Evolutionary conservation across 2,888 invertebrate genomes (phyloP).

Genomic region (Lymantria dispar): DNA sequence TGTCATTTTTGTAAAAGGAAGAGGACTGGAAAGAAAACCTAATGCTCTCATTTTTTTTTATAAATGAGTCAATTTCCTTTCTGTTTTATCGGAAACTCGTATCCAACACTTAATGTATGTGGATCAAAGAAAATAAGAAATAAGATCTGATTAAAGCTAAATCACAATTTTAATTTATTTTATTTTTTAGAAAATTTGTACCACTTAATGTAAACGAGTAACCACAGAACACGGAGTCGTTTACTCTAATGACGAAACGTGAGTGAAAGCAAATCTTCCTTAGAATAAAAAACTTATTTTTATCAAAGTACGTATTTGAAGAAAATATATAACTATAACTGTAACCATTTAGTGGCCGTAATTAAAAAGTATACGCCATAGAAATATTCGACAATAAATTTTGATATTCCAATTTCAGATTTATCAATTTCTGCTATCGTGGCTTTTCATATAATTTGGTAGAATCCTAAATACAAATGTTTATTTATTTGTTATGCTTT

Average conservation of each 20-base stretch:
- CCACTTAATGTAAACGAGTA: constrained; percentile 42
- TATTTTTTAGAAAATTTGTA: constrained; percentile 32
- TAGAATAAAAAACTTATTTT: constrained; percentile 19
- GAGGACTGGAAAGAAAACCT: no score
- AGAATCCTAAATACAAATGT: no score
- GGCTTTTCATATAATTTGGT: no score
- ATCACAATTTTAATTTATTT: constrained; percentile 12
- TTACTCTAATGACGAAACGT: constrained; percentile 64
- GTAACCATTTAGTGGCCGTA: no score
- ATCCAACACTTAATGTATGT: constrained; percentile 1
- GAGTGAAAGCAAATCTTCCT: constrained; percentile 63
- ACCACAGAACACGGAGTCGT: constrained; percentile 46
- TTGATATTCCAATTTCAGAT: no score
- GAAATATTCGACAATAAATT: no score
- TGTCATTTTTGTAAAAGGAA: no score
- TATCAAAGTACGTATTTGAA: constrained; percentile 18
- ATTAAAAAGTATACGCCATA: no score
- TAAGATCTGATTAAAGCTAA: constrained; percentile 8
- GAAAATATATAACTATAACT: not conserved
- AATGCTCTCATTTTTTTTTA: no score
- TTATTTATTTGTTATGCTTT: no score
- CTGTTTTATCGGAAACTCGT: constrained; percentile 5
- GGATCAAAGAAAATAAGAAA: not conserved
- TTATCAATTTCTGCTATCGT: no score
- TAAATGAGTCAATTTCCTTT: not conserved